A percentile compares a stretch with the other conserved stretches of the same genome.
Evolutionary conservation across 2,113 vertebrate genomes (phyloP).

Genomic region (Callopanchax toddi): DNA sequence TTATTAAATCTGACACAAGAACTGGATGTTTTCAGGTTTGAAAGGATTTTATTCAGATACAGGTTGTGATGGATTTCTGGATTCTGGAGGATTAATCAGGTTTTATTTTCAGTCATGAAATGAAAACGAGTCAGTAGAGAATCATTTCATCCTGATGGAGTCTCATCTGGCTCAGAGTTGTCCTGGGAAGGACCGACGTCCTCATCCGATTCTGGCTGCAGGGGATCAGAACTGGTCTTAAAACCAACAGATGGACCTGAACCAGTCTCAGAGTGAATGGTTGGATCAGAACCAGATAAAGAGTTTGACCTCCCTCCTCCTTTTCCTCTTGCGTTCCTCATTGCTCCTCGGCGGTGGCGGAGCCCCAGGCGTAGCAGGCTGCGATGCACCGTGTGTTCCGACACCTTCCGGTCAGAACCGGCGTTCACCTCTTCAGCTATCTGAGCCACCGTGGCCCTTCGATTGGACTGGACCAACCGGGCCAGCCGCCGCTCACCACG

Average conservation of each 20-base stretch:
- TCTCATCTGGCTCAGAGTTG: background rate
- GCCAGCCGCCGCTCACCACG: background rate
- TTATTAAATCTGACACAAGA: too few species aligned
- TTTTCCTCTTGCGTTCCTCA: background rate
- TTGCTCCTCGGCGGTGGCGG: background rate
- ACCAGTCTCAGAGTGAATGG: background rate
- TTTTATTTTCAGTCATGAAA: too few species aligned
- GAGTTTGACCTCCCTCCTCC: too few species aligned
- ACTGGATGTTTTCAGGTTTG: too few species aligned
- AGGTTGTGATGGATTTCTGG: too few species aligned
- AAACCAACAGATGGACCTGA: background rate
- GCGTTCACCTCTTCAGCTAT: slow-evolving; percentile 3
- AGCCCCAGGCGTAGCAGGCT: slow-evolving; percentile 2
- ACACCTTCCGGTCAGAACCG: slow-evolving; percentile 4
- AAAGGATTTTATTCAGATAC: too few species aligned
- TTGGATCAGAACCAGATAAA: too few species aligned
- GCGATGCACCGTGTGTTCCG: background rate
- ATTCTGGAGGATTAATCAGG: too few species aligned
- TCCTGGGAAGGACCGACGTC: background rate
- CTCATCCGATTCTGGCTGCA: background rate
- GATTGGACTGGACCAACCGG: slow-evolving; percentile 5
- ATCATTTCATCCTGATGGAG: background rate
- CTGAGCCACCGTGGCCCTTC: slow-evolving; percentile 2
- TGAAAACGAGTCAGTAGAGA: too few species aligned
- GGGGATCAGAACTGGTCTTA: background rate